Evolutionary conservation across 2,797 vertebrate genomes (phyloP).

Genomic region (Pseudotriccus pelzelni): DNA sequence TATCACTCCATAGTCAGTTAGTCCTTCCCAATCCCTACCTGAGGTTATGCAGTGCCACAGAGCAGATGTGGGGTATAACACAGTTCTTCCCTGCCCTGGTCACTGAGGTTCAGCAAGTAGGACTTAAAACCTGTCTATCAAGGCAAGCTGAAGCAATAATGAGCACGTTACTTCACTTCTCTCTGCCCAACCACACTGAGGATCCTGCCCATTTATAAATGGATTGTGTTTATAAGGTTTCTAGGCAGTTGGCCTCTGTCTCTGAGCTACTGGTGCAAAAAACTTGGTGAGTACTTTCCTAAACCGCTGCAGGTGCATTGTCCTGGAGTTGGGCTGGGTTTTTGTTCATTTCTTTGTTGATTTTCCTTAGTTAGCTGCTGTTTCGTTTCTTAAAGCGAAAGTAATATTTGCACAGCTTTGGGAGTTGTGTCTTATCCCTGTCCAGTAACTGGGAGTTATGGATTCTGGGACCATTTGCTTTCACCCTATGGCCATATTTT

Average conservation of each 20-base stretch:
- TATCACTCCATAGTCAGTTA: too few species aligned
- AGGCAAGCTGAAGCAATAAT: neutral
- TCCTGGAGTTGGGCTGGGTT: neutral
- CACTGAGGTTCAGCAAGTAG: neutral
- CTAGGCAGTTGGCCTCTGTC: neutral
- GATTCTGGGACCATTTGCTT: neutral
- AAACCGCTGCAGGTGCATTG: neutral
- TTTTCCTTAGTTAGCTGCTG: neutral
- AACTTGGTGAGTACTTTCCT: neutral
- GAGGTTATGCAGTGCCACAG: neutral
- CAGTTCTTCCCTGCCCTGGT: neutral
- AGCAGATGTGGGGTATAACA: neutral
- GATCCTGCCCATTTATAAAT: neutral
- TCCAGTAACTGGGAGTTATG: neutral
- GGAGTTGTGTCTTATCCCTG: neutral
- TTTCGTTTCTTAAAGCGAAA: neutral
- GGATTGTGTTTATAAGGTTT: neutral
- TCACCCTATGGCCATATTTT: neutral
- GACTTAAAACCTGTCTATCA: neutral
- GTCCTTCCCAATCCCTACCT: too few species aligned
- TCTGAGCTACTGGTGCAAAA: neutral
- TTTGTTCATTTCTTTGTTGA: neutral
- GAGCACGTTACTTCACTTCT: neutral
- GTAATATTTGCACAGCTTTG: neutral
- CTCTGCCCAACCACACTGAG: fast-evolving